Conservation (phyloP, 2,113 vertebrate species). For the Microtus ochrogaster region DNA sequence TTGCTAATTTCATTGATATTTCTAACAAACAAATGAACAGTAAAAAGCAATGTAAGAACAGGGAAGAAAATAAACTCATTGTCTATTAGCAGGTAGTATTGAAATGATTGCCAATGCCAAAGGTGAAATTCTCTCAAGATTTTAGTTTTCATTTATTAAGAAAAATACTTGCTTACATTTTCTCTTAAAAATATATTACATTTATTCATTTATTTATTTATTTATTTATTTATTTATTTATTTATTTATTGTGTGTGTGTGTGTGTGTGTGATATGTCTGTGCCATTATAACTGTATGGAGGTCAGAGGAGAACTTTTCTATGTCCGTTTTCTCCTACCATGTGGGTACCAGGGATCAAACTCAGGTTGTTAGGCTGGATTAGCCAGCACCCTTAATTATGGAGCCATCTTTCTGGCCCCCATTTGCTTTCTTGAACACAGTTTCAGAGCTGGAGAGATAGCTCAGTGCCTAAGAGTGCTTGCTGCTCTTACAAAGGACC, state of each 20-base stretch:
- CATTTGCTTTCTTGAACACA: not conserved
- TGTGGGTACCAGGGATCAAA: not conserved
- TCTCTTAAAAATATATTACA: not conserved
- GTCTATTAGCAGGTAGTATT: not conserved
- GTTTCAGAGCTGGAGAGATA: not conserved
- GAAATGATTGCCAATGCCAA: not conserved
- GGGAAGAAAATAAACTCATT: not conserved
- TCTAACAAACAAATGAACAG: conserved; percentile 27
- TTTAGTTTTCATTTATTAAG: conserved; percentile 27
- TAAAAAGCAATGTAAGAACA: not conserved
- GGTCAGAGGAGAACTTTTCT: not conserved
- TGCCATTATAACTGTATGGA: not conserved
- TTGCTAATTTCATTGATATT: not conserved
- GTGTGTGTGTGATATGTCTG: not conserved
- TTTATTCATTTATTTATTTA: not conserved
- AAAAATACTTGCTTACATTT: not conserved
- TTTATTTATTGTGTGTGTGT: not conserved
- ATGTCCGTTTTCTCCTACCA: not conserved
- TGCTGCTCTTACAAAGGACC: not conserved
- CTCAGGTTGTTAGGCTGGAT: not conserved
- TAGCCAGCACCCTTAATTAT: not conserved
- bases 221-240: no score
- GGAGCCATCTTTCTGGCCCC: not conserved
- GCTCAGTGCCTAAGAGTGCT: not conserved
- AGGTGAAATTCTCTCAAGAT: not conserved